Evolutionary conservation across 2,888 invertebrate species (phyloP), one percentile per base, ranked within the genome.

Genomic region (Loripinus fragilis): DNA sequence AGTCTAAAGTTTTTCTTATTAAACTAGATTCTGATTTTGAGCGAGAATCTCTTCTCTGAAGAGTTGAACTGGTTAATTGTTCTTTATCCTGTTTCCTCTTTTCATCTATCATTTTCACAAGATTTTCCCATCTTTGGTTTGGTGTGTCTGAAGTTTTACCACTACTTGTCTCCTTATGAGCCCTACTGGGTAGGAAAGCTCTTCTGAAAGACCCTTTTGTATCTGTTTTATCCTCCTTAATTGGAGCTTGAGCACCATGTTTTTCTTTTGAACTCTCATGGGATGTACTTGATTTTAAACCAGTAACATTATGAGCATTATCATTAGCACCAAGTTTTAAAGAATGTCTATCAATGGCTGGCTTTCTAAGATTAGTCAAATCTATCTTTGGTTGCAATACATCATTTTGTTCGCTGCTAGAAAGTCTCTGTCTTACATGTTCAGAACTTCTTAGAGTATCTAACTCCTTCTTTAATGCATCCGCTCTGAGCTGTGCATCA

Each of bases 381-480:
- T 60, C 60, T 33, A 33, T 60, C 33, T 60, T 60, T 7, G 28
- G 60, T 10, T 60, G 28, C 3, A 15, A 28, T 23, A 28, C 8
- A 41, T 35, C 42, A 35, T 25, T 7, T 41, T 74, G 71, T 2
- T 66, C 42, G 15, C 33, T 66, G 66, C 66, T 71, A n/a, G 70
- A 73, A 12, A 81, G 45, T 41, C 75, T 60, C 64, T 76, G 80
- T 77, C 41, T 76, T 7, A 83, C 83, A 79, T 80, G 76, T 69
- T 79, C 74, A 15, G 74, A 76, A 25, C 71, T 79, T 67, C 83
- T 48, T n/a, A 83, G 60, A n/a, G 67, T 72, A 33, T 76, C 71
- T 30, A 83, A 65, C 42, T 83, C 83, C 50, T 75, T 80, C 35
- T 67, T 76, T 20, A 83, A 60, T 28, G 78, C 41, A 30, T 78